These are phyloP conservation scores for Chloroceryle amazona DNA, from an alignment of 2,797 vertebrate species.

Conservation along the genomic window DNA sequence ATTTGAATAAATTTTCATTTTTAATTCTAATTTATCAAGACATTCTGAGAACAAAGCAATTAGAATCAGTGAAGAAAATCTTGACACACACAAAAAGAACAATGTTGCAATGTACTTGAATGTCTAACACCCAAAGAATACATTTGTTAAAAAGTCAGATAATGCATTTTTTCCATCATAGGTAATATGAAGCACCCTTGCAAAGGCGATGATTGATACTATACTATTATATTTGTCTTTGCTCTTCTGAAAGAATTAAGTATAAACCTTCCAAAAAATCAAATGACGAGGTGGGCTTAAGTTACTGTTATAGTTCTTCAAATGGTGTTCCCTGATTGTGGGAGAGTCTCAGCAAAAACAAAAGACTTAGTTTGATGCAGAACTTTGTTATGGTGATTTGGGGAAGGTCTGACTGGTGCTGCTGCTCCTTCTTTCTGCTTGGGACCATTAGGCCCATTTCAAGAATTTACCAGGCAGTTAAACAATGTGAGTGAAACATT, in stretches of 20 bases:
- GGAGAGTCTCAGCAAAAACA: not conserved
- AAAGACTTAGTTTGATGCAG: not conserved
- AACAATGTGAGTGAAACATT: not conserved
- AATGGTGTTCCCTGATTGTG: not conserved
- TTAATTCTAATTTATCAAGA: not conserved
- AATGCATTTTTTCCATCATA: not conserved
- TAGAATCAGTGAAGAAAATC: not conserved
- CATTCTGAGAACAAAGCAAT: not conserved
- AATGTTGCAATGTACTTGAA: not conserved
- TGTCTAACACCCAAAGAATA: not conserved
- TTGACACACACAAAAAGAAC: not conserved
- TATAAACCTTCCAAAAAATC: not conserved
- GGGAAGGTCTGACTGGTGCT: not conserved
- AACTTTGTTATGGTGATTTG: not conserved
- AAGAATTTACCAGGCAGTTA: not conserved
- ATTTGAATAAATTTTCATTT: not conserved
- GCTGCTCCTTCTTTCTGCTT: not conserved
- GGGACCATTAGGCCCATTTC: not conserved
- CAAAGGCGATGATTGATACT: not conserved
- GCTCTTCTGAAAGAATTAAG: not conserved
- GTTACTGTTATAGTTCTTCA: slow-evolving; percentile 1
- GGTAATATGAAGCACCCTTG: not conserved
- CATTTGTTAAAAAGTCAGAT: not conserved
- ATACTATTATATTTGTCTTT: not conserved
- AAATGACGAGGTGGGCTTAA: not conserved